Conservation (phyloP, 2,888 invertebrate genomes). For the Lasius fuliginosus region DNA sequence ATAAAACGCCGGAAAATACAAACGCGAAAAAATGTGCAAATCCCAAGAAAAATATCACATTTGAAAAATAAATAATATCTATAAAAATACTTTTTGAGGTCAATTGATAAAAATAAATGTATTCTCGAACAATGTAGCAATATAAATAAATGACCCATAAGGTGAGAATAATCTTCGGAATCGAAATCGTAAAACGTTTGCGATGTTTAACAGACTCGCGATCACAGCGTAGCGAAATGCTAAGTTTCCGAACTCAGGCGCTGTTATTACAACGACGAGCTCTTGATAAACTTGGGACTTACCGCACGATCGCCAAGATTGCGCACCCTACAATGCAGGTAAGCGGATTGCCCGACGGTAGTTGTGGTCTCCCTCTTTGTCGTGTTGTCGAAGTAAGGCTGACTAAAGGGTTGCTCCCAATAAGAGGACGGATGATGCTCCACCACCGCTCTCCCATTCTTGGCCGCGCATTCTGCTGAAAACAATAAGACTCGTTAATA, state of each 20-base stretch:
- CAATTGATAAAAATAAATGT: not conserved
- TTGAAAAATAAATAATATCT: not conserved
- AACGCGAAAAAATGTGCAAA: no score
- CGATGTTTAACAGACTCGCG: slow-evolving; percentile 9
- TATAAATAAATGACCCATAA: not conserved
- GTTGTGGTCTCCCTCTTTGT: slow-evolving; percentile 94
- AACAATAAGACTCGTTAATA: slow-evolving; percentile 64
- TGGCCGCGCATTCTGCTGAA: slow-evolving; percentile 81
- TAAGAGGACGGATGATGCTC: slow-evolving; percentile 84
- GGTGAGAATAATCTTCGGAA: not conserved
- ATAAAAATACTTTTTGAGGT: not conserved
- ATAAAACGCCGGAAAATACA: not conserved
- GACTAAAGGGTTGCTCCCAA: slow-evolving; percentile 91
- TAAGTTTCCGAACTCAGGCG: slow-evolving; percentile 20
- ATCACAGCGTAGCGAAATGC: slow-evolving; percentile 25
- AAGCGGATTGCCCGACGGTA: slow-evolving; percentile 95
- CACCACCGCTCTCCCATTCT: slow-evolving; percentile 80
- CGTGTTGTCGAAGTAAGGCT: slow-evolving; percentile 96
- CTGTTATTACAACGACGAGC: slow-evolving; percentile 63
- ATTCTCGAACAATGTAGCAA: not conserved
- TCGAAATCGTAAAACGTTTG: not conserved
- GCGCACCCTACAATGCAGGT: slow-evolving; percentile 94
- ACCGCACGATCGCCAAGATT: slow-evolving; percentile 96
- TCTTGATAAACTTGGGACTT: slow-evolving; percentile 86
- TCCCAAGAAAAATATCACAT: not conserved